Conservation (phyloP, 2,797 vertebrate genomes). For the Micrastur ruficollis region DNA sequence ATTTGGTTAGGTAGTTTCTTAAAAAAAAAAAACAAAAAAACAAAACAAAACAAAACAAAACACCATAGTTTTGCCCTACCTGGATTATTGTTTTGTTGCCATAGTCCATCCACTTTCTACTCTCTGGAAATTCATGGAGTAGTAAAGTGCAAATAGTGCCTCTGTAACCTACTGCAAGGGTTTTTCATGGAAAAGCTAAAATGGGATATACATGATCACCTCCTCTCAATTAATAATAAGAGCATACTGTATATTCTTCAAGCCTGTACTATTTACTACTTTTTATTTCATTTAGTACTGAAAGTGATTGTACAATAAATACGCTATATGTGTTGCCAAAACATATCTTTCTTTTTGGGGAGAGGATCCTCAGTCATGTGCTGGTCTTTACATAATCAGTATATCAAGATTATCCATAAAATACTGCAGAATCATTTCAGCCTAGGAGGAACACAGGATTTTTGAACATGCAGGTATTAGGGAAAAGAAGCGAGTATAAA, state of each 20-base stretch:
- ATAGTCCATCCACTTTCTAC: background rate
- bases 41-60: no score
- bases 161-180: background rate
- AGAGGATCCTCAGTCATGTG: background rate
- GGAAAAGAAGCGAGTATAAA: background rate
- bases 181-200: background rate
- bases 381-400: background rate
- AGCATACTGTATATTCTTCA: background rate
- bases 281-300: background rate
- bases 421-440: background rate
- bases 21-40: background rate
- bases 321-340: background rate
- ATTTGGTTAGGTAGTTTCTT: background rate
- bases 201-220: background rate
- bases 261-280: background rate
- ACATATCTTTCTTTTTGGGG: background rate
- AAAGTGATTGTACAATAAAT: background rate
- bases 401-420: background rate
- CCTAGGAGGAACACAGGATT: background rate
- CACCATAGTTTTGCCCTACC: no score
- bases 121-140: background rate
- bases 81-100: background rate
- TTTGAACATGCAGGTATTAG: background rate
- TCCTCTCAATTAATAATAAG: background rate
- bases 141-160: background rate